Percentiles rank a stretch among this genome's conserved stretches.
Conservation (phyloP, 2,113 vertebrate genomes). For the Paracanthobrama guichenoti region DNA sequence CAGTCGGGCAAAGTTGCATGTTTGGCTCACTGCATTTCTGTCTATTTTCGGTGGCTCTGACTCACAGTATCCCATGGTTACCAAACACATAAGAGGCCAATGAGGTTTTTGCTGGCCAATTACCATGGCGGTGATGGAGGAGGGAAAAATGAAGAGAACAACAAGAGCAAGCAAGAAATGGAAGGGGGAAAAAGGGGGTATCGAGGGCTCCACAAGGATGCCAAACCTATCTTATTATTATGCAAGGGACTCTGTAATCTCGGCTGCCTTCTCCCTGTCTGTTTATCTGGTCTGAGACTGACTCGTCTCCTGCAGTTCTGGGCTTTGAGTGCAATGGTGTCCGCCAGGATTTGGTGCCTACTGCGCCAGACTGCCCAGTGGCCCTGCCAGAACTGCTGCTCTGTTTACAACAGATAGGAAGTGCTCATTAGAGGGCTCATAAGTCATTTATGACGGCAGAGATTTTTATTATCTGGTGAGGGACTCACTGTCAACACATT, state of each 20-base stretch:
- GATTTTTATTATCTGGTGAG: conserved; percentile 51
- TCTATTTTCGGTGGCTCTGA: conserved; percentile 61
- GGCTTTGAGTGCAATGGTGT: conserved; percentile 53
- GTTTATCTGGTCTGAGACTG: conserved; percentile 56
- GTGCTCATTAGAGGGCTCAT: conserved; percentile 48
- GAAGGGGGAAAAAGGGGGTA: conserved; percentile 12
- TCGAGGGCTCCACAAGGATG: conserved; percentile 36
- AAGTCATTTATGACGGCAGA: conserved; percentile 50
- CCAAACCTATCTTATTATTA: conserved; percentile 55
- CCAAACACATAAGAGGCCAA: conserved; percentile 55
- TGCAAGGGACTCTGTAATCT: conserved; percentile 52
- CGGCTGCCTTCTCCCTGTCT: conserved; percentile 44
- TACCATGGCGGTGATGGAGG: conserved; percentile 42
- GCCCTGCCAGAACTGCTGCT: conserved; percentile 55
- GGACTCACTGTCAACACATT: conserved; percentile 37
- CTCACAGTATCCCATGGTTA: conserved; percentile 62
- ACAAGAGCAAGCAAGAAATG: conserved; percentile 46
- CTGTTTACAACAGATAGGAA: conserved; percentile 60
- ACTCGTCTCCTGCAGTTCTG: conserved; percentile 55
- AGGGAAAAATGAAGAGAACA: conserved; percentile 44
- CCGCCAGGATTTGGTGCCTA: conserved; percentile 51
- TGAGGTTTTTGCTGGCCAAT: conserved; percentile 51
- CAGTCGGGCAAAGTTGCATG: conserved; percentile 49
- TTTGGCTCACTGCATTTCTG: conserved; percentile 53
- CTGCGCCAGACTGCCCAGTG: conserved; percentile 52